These are phyloP conservation scores for Bombus waltoni DNA, from an alignment of 1,140 invertebrate species.

Conservation along the genomic window DNA sequence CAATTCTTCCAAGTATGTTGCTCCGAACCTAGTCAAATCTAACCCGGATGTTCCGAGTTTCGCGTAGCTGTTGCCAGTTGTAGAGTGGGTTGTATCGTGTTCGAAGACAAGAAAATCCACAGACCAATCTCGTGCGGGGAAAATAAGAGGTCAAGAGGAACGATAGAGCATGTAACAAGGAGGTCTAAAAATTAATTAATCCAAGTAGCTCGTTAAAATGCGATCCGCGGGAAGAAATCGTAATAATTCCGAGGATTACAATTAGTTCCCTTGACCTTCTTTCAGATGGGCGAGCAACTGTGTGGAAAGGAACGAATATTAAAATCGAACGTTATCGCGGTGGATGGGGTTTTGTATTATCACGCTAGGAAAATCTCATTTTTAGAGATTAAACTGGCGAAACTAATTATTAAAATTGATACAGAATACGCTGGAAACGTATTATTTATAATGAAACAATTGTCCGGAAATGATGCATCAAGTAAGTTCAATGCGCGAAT, in stretches of 20 bases:
- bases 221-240: constrained; percentile 8
- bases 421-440: no score
- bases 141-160: constrained; percentile 20
- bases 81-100: background rate
- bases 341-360: background rate
- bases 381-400: no score
- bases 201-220: constrained; percentile 39
- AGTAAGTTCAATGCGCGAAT: no score
- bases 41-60: background rate
- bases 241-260: constrained; percentile 16
- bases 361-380: background rate
- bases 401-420: background rate
- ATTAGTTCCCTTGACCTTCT: background rate
- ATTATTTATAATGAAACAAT: no score
- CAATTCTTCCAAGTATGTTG: no score
- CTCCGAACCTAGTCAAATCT: no score
- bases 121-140: background rate
- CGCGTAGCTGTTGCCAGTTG: background rate
- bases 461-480: no score
- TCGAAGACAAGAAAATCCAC: background rate
- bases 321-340: background rate
- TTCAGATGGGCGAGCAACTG: background rate
- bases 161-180: background rate
- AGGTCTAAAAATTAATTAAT: constrained; percentile 46
- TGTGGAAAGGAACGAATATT: background rate